These are phyloP conservation scores for Fregetta grallaria DNA, from an alignment of 2,113 vertebrate genomes.

Conservation along the genomic window DNA sequence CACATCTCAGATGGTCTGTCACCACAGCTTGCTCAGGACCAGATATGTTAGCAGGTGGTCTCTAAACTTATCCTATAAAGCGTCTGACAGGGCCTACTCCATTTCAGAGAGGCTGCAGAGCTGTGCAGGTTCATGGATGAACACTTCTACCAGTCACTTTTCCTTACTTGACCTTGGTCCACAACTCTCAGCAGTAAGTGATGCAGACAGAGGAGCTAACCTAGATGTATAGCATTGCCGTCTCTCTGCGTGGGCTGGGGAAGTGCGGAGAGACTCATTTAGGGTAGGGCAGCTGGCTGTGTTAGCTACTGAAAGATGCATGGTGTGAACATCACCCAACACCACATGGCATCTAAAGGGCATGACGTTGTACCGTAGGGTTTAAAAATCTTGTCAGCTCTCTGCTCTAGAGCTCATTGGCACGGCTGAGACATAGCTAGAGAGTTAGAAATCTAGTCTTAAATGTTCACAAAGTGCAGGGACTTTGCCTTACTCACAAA, in stretches of 20 bases:
- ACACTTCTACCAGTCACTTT: background rate
- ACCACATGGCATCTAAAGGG: rapidly evolving
- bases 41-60: background rate
- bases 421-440: background rate
- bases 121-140: background rate
- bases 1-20: background rate
- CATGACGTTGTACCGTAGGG: rapidly evolving
- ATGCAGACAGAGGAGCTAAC: background rate
- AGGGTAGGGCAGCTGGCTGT: background rate
- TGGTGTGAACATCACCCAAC: background rate
- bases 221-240: background rate
- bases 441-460: background rate
- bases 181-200: background rate
- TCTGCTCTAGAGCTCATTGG: background rate
- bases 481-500: background rate
- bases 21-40: background rate
- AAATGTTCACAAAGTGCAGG: background rate
- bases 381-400: background rate
- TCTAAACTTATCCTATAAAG: background rate
- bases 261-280: background rate
- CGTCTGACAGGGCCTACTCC: background rate
- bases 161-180: background rate
- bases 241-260: background rate
- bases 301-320: background rate
- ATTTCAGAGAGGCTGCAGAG: background rate